Conservation (phyloP, 1,140 invertebrate genomes). For the Panonychus citri region DNA sequence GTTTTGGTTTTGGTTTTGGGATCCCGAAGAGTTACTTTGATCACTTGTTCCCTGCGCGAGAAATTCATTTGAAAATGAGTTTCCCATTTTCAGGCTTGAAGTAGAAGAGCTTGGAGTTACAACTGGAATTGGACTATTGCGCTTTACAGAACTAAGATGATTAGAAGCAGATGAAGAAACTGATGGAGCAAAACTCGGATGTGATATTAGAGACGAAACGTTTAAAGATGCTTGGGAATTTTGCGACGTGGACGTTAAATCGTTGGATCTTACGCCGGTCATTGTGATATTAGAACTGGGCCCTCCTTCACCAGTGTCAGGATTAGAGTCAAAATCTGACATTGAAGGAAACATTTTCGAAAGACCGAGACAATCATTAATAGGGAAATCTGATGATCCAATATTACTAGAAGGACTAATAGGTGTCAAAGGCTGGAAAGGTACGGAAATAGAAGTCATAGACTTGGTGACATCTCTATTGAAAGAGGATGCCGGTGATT, state of each 20-base stretch:
- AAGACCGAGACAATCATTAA: constrained; percentile 3
- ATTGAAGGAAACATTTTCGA: constrained; percentile 3
- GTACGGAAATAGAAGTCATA: background rate
- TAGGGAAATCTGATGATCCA: background rate
- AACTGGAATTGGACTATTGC: background rate
- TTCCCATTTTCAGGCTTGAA: background rate
- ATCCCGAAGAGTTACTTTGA: no score
- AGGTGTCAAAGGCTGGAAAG: background rate
- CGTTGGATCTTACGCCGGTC: background rate
- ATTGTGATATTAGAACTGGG: no score
- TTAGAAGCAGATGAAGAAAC: background rate
- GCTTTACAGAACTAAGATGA: background rate
- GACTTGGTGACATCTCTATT: no score
- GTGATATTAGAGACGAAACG: background rate
- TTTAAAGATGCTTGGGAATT: background rate
- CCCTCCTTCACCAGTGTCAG: background rate
- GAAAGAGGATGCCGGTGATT: no score
- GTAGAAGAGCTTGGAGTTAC: background rate
- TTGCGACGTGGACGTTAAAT: background rate
- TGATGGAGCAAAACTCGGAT: background rate
- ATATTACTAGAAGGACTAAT: background rate
- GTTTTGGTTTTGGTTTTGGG: background rate
- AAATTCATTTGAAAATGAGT: background rate
- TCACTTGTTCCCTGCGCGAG: no score
- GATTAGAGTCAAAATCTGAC: background rate